Evolutionary conservation across 2,113 vertebrate species (phyloP).

Genomic region (Ageneiosus marmoratus): DNA sequence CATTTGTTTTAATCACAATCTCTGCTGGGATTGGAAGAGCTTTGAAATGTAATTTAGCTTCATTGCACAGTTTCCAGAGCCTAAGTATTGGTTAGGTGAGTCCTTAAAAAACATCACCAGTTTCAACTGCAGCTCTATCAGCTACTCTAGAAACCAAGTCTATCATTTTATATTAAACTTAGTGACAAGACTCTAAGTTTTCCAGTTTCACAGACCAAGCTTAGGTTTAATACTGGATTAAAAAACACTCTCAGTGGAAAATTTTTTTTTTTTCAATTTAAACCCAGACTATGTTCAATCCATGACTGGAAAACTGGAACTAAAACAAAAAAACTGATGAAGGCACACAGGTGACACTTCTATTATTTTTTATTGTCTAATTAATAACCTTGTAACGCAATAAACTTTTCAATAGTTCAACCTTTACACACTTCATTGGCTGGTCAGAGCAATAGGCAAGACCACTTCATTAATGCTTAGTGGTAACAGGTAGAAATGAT

Average conservation of each 20-base stretch:
- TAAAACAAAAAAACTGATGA: not conserved
- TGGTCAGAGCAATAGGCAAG: not conserved
- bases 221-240: not conserved
- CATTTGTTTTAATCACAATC: slow-evolving; percentile 82
- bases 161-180: not conserved
- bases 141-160: not conserved
- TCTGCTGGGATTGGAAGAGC: slow-evolving; percentile 66
- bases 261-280: not conserved
- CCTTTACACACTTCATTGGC: not conserved
- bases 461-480: no score
- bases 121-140: slow-evolving; percentile 18
- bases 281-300: not conserved
- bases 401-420: not conserved
- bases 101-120: slow-evolving; percentile 15
- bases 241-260: not conserved
- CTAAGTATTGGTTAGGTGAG: slow-evolving; percentile 48
- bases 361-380: not conserved
- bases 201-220: not conserved
- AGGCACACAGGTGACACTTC: not conserved
- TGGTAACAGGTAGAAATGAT: not conserved
- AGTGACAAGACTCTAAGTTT: not conserved
- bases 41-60: slow-evolving; percentile 75
- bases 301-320: not conserved
- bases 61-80: slow-evolving; percentile 71
- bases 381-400: not conserved